A percentile compares a stretch with the other conserved stretches of the same genome.
Conservation (phyloP, 2,797 vertebrate species). For the Myoxocephalus aenaeus region DNA sequence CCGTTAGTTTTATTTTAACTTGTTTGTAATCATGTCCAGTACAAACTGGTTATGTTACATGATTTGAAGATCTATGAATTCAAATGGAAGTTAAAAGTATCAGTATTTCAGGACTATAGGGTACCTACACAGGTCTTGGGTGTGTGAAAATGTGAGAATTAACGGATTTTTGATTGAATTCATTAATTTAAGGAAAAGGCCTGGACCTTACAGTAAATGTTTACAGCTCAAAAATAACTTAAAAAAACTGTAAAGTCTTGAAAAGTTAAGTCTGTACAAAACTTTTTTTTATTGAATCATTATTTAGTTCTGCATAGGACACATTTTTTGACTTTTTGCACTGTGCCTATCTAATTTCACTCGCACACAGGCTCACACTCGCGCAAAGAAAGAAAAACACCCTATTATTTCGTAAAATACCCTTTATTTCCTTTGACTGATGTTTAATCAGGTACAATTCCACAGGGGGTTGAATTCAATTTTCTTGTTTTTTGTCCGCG, state of each 20-base stretch:
- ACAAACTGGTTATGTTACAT: not conserved
- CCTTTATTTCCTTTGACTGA: conserved; percentile 30
- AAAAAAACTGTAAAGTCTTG: not conserved
- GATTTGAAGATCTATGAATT: not conserved
- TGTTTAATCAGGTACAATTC: conserved; percentile 60
- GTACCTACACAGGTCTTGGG: not conserved
- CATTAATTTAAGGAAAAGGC: not conserved
- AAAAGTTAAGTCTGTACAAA: not conserved
- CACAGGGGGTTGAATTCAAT: conserved; percentile 57
- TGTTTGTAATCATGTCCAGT: not conserved
- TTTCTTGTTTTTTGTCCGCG: conserved; percentile 33
- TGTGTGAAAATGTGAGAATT: not conserved
- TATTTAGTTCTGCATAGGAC: not conserved
- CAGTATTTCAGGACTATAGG: not conserved
- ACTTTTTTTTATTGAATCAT: not conserved
- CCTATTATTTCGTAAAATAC: conserved; percentile 37
- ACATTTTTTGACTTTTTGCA: not conserved
- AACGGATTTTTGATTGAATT: not conserved
- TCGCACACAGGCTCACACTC: not conserved
- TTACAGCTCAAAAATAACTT: not conserved
- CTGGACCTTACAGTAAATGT: not conserved
- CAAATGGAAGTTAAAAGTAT: not conserved
- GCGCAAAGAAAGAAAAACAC: not conserved
- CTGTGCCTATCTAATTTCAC: not conserved
- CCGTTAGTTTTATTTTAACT: not conserved